phyloP scores from a whole-genome alignment of 2,888 invertebrate genomes.

The Blastobasis lacticolella region DNA sequence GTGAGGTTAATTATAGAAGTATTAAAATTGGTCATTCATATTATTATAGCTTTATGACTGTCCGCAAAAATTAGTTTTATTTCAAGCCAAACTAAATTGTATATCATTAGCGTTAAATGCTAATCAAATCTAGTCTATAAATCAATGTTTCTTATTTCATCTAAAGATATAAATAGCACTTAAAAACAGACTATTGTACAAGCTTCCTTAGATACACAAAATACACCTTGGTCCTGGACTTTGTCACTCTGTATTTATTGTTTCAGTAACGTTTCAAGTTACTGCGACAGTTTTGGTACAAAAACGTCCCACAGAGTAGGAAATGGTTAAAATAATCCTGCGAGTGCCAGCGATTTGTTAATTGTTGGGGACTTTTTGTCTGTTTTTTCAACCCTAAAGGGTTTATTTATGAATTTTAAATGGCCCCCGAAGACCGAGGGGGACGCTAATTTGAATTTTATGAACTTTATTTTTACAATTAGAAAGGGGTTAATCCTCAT shows the following conservation, averaged over 20 bases:
- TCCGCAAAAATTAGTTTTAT: too few relatives aligned
- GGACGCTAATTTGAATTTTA: slow-evolving; percentile 69
- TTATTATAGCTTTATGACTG: too few relatives aligned
- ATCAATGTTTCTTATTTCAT: too few relatives aligned
- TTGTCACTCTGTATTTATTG: slow-evolving; percentile 59
- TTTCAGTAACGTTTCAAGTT: slow-evolving; percentile 47
- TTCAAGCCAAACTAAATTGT: too few relatives aligned
- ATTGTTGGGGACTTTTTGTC: slow-evolving; percentile 58
- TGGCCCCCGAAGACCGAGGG: slow-evolving; percentile 56
- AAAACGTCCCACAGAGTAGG: slow-evolving; percentile 35
- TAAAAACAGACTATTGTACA: too few relatives aligned
- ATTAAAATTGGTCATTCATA: too few relatives aligned
- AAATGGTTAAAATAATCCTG: slow-evolving; percentile 65
- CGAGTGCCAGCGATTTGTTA: slow-evolving; percentile 65
- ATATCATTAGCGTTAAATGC: too few relatives aligned
- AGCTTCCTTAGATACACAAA: too few relatives aligned
- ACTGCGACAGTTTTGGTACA: slow-evolving; percentile 38
- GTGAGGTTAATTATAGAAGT: too few relatives aligned
- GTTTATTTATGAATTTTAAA: slow-evolving; percentile 68
- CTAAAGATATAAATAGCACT: too few relatives aligned
- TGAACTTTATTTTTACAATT: slow-evolving; percentile 58
- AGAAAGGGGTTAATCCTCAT: slow-evolving; percentile 30
- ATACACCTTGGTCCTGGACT: slow-evolving; percentile 8
- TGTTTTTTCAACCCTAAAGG: slow-evolving; percentile 35
- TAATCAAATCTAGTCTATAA: too few relatives aligned